Conservation (phyloP, 2,113 vertebrate genomes). For the Peromyscus leucopus region DNA sequence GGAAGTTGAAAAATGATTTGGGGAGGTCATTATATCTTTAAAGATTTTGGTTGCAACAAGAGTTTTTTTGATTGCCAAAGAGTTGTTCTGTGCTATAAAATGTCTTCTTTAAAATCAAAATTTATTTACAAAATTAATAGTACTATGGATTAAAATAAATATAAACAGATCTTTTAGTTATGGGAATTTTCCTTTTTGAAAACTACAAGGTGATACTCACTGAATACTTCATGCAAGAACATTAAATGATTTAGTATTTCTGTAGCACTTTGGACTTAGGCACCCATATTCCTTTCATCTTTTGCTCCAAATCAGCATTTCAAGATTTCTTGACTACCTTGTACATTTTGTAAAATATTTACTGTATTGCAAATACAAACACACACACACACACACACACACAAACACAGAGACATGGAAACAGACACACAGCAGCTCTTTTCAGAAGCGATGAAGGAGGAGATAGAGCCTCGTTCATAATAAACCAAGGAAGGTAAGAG, state of each 20-base stretch:
- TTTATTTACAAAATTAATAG: constrained; percentile 15
- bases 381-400: not conserved
- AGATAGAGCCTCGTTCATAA: not conserved
- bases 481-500: not conserved
- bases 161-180: not conserved
- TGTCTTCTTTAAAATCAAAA: not conserved
- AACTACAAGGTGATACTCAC: not conserved
- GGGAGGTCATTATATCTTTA: not conserved
- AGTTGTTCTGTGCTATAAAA: not conserved
- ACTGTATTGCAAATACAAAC: not conserved
- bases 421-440: not conserved
- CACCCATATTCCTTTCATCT: not conserved
- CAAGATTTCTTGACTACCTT: not conserved
- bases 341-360: not conserved
- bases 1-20: not conserved
- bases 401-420: not conserved
- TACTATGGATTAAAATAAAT: not conserved
- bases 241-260: constrained; percentile 34
- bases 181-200: not conserved
- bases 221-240: not conserved
- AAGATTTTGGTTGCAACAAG: not conserved
- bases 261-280: not conserved
- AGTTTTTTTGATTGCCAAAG: not conserved
- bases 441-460: constrained; percentile 14
- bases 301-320: not conserved